Evolutionary conservation across 2,888 invertebrate genomes (phyloP), one percentile per base, ranked within the genome.

Genomic region (Drosophila mettleri): DNA sequence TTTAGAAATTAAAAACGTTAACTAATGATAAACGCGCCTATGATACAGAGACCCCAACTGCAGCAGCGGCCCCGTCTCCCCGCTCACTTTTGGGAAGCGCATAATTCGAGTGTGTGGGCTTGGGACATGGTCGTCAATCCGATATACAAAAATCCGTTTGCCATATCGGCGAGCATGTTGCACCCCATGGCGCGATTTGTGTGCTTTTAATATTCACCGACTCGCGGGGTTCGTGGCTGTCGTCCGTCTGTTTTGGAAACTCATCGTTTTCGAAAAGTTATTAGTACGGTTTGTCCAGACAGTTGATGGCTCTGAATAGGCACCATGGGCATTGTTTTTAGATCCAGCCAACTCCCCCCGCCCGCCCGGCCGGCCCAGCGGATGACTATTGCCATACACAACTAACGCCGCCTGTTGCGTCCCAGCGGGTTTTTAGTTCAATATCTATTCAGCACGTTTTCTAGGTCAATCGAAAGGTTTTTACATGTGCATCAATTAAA

Each of bases 161-260:
- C 61, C 55, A 43, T 58, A 48, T 36, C 31, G 64, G 27, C 55
- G 45, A 46, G 64, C 53, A 63, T 74, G 71, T 70, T 74, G 78
- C 74, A 79, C 77, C 80, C 83, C 83, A 70, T 74, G 80, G 86
- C 55, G 86, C 76, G 81, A 75, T 83, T 79, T 78, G 86, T 86
- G 84, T 83, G 86, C 84, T 83, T 84, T 85, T 84, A 81, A 85
- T 84, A 86, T 84, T 79, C 86, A 86, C 86, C 83, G 86, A 69
- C 78, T 69, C 62, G 41, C 24, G 24, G 36, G 36, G 31, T 22
- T 46, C 49, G 45, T 1, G 43, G 62, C 22, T 61, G 78, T 70
- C 63, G 69, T 71, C 43, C 7, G 45, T 18, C 65, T 69, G 71
- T 83, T 83, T 86, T 84, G 79, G 48, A 86, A 86, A 85, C 85